These are phyloP conservation scores for Crocodylus rhombifer DNA, from an alignment of 2,797 vertebrate species.

Conservation along the genomic window DNA sequence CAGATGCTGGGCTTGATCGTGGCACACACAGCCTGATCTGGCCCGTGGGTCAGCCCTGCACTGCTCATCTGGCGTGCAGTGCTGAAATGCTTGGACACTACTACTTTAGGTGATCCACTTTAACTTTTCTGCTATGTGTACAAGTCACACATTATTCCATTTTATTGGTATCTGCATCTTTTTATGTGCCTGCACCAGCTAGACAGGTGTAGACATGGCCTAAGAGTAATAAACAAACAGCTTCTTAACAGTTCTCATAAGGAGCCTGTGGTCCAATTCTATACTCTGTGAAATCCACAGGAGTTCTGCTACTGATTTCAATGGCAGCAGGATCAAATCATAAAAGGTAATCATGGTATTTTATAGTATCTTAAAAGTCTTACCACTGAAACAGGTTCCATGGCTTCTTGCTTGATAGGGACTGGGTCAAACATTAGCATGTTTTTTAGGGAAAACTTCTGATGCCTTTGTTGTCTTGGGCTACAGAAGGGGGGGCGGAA, in stretches of 20 bases:
- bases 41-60: too few species aligned
- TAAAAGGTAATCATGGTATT: background rate
- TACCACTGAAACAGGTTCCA: slow-evolving; percentile 91
- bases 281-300: background rate
- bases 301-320: background rate
- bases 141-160: too few species aligned
- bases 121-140: too few species aligned
- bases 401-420: slow-evolving; percentile 92
- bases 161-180: too few species aligned
- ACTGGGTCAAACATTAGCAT: slow-evolving; percentile 98
- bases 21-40: too few species aligned
- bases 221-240: background rate
- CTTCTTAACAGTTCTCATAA: background rate
- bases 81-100: too few species aligned
- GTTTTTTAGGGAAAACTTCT: slow-evolving; percentile 81
- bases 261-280: background rate
- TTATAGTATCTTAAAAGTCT: slow-evolving; percentile 56
- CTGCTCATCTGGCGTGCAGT: too few species aligned
- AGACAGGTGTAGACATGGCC: too few species aligned
- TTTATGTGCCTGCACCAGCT: too few species aligned
- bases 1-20: too few species aligned
- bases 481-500: background rate
- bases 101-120: too few species aligned
- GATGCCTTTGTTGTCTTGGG: slow-evolving; percentile 50
- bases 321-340: background rate